A percentile compares a stretch with the other conserved stretches of the same genome.
phyloP scores from a whole-genome alignment of 1,140 invertebrate genomes.

The Heliconius hewitsoni region DNA sequence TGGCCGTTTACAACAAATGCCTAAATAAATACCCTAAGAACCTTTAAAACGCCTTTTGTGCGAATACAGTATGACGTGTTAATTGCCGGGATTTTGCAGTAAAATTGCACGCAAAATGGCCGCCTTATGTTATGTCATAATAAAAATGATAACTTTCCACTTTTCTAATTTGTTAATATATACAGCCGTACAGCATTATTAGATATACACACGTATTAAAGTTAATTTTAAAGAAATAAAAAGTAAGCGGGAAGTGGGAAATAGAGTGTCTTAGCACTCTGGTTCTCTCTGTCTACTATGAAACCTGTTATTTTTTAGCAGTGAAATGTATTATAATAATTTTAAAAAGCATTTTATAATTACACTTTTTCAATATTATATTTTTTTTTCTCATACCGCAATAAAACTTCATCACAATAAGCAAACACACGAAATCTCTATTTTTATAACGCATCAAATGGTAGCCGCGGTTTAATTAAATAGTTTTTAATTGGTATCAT shows the following conservation, averaged over 20 bases:
- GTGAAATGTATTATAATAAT: too few relatives aligned
- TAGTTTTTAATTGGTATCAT: constrained; percentile 78
- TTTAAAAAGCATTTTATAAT: constrained; percentile 30
- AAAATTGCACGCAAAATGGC: constrained; percentile 49
- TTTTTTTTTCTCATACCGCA: constrained; percentile 48
- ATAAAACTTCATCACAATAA: constrained; percentile 74
- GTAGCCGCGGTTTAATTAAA: constrained; percentile 73
- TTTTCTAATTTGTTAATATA: background rate
- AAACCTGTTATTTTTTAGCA: too few relatives aligned
- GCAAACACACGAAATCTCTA: constrained; percentile 66
- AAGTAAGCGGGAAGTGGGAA: too few relatives aligned
- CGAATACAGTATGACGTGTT: constrained; percentile 58
- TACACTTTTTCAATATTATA: constrained; percentile 39
- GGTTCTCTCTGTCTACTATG: too few relatives aligned
- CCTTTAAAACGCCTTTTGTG: constrained; percentile 60
- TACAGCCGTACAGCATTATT: background rate
- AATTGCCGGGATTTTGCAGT: constrained; percentile 65
- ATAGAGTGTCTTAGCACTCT: too few relatives aligned
- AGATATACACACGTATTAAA: background rate
- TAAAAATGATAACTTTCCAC: constrained; percentile 54
- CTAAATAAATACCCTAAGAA: constrained; percentile 54
- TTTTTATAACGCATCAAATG: constrained; percentile 70
- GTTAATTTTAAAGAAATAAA: background rate
- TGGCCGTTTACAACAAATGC: constrained; percentile 54
- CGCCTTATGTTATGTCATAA: constrained; percentile 52